Conservation (phyloP, 1,140 invertebrate genomes). For the Anastrepha ludens region DNA sequence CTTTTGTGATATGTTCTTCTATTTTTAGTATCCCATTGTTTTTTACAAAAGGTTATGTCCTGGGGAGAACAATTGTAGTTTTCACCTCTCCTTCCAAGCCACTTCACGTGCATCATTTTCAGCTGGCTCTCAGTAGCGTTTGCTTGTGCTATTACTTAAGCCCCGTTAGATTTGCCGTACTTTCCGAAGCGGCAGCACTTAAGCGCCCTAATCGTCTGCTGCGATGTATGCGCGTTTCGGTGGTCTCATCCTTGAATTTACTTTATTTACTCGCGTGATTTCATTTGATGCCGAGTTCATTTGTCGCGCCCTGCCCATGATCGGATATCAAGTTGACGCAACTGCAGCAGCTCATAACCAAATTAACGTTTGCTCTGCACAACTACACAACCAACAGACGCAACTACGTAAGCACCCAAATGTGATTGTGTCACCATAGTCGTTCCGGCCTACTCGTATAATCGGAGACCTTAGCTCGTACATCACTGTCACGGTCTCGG, state of each 20-base stretch:
- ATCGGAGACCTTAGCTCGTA: slow-evolving; percentile 32
- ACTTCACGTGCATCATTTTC: background rate
- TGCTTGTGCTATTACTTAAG: background rate
- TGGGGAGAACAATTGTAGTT: background rate
- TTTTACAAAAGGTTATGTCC: background rate
- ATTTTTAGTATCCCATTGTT: background rate
- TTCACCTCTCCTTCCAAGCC: background rate
- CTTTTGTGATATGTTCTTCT: background rate
- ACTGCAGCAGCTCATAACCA: slow-evolving; percentile 38
- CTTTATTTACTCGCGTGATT: background rate
- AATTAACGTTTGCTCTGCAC: slow-evolving; percentile 26
- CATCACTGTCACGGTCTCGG: slow-evolving; percentile 43
- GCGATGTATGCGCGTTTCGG: background rate
- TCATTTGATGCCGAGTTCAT: slow-evolving; percentile 1
- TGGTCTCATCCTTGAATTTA: background rate
- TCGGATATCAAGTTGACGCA: slow-evolving; percentile 11
- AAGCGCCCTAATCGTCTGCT: slow-evolving; percentile 2
- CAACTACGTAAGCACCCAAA: background rate
- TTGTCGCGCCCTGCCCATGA: background rate
- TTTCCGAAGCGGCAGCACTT: background rate
- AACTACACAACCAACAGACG: background rate
- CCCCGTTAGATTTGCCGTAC: background rate
- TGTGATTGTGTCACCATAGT: background rate
- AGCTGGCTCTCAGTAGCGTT: background rate
- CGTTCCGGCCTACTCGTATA: background rate